Conservation (phyloP, 1,140 invertebrate species). For the Hirudo medicinalis region DNA sequence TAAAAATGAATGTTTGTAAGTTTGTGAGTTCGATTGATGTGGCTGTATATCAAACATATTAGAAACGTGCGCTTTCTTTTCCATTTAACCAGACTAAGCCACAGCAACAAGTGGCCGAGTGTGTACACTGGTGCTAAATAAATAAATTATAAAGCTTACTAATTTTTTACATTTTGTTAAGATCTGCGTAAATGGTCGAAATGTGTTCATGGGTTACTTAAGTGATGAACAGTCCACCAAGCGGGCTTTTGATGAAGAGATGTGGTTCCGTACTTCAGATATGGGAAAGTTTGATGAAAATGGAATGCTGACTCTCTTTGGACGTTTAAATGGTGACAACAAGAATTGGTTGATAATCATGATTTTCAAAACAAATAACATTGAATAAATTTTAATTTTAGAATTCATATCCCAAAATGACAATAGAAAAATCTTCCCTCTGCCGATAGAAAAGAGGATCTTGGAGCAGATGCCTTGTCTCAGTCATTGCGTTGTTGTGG, state of each 20-base stretch:
- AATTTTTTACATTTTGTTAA: conserved; percentile 23
- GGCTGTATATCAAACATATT: no score
- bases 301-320: conserved; percentile 56
- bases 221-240: conserved; percentile 58
- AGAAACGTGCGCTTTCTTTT: no score
- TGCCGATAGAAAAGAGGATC: conserved; percentile 67
- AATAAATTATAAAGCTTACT: no score
- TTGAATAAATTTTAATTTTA: conserved; percentile 22
- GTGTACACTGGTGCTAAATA: no score
- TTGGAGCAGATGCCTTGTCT: conserved; percentile 58
- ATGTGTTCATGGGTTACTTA: conserved; percentile 82
- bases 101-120: no score
- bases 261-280: conserved; percentile 69
- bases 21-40: no score
- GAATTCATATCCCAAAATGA: conserved; percentile 80
- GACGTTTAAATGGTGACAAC: background rate
- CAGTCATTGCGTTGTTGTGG: conserved; percentile 69
- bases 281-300: conserved; percentile 60
- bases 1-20: no score
- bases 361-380: no score
- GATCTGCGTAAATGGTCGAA: conserved; percentile 59
- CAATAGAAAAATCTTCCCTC: conserved; percentile 77
- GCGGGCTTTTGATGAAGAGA: conserved; percentile 56
- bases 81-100: no score
- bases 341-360: no score